Evolutionary conservation across 2,113 vertebrate genomes (phyloP), one percentile per base, ranked within the genome.

Genomic region (Pachycephala philippinensis): DNA sequence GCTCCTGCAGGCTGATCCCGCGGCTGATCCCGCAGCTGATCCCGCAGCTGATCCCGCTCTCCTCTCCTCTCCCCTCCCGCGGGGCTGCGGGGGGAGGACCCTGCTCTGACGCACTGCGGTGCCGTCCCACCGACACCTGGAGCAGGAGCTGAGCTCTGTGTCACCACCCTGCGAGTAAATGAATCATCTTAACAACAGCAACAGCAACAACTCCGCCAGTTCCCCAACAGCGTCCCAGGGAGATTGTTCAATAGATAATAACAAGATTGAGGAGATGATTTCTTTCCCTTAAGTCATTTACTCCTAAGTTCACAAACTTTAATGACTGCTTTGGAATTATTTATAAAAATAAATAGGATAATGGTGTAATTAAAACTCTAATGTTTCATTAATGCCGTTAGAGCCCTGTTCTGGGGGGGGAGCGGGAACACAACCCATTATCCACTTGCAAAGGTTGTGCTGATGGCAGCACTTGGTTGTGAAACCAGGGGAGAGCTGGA

Each of bases 341-440:
- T 97, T 96, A 97, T 96, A 95, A 94, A 97, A 97, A 97, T 96
- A 97, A 97, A 97, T 94, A 96, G 88, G 91, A 96, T 97, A 97
- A 97, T 93, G 90, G 84, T 90, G 75, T 96, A 97, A 97, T 97
- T 97, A 97, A 97, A 97, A 95, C 84, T 79, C 64, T 88, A 94
- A 95, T 95, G 97, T 94, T 97, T 95, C 97, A 95, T 96, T 97
- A 97, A 97, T 94, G 94, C 69, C 65, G 69, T 74, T 94, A 70
- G 53, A 94, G 92, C 37, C 89, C 78, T 47, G 78, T 59, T 96
- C 79, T 10, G 21, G 85, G 37, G 37, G 37, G 94, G 94, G 45
- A 84, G 61, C 3, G 7, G 42, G 53, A 95, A 59, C 39, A 45
- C 63, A 31, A 88, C 40, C 72, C 77, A 61, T 81, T 52, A 15